Conservation (phyloP, 2,797 vertebrate genomes). For the Macropus fuliginosus region DNA sequence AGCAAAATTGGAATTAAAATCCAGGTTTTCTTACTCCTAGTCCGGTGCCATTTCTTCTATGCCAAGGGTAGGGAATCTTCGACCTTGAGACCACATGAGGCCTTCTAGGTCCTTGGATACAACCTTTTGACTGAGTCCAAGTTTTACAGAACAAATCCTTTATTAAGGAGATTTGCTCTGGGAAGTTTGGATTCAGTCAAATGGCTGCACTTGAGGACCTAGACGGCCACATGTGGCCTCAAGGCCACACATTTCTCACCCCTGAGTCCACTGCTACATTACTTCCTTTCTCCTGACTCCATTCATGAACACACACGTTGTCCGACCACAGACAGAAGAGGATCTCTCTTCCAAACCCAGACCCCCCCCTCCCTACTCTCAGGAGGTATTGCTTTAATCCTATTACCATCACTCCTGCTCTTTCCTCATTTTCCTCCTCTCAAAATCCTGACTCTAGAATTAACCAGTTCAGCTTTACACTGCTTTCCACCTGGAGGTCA, state of each 20-base stretch:
- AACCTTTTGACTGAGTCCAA: too few relatives aligned
- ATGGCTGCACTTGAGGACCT: too few relatives aligned
- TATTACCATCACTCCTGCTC: neutral
- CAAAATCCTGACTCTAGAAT: neutral
- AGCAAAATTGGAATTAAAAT: neutral
- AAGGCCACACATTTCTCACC: too few relatives aligned
- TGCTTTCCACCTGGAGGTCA: neutral
- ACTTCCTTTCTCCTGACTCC: neutral
- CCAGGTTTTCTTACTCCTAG: neutral
- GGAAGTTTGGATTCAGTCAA: too few relatives aligned
- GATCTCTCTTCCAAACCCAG: neutral
- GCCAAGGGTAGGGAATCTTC: too few relatives aligned
- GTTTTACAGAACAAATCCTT: too few relatives aligned
- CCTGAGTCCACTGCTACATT: neutral
- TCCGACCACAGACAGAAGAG: neutral
- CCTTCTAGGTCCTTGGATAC: too few relatives aligned
- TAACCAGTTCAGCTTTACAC: neutral
- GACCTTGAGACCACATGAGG: too few relatives aligned
- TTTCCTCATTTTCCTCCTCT: neutral
- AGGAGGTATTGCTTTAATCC: neutral
- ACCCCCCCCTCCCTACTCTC: too few relatives aligned
- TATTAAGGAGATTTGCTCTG: too few relatives aligned
- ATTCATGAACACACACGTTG: neutral
- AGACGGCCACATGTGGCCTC: too few relatives aligned
- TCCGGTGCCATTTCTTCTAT: neutral